Evolutionary conservation across 2,888 invertebrate species (phyloP), one percentile per base, ranked within the genome.

Genomic region (Pterostichus niger): DNA sequence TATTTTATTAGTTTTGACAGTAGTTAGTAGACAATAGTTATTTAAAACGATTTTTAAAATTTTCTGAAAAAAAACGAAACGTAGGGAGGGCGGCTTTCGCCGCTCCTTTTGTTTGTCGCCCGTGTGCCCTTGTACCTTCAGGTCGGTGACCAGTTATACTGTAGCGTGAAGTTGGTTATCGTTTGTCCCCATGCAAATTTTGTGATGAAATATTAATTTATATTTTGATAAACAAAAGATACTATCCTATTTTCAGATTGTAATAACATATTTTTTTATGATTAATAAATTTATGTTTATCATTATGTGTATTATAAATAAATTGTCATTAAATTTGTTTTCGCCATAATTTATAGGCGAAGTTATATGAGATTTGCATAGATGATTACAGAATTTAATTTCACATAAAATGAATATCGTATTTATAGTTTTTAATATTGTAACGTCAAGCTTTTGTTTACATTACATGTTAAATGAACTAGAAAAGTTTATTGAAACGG

Each of bases 131-230:
- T n/a, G n/a, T n/a, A n/a, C n/a, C n/a, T n/a, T n/a, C n/a, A n/a
- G n/a, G n/a, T n/a, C n/a, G 64, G 64, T 64, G 33, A 35, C 64
- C 64, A 49, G 33, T 6, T n/a, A 1, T 64, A 64, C 33, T 6
- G 6, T 64, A n/a, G n/a, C 64, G 64, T 64, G 64, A 64, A 6
- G n/a, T 13, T 64, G 64, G 64, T 64, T 64, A n/a, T 49, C 13
- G n/a, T 0, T 49, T 0, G 49, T 49, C n/a, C 3, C 24, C 1
- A 40, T 40, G 40, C 6, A 13, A 49, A 5, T 9, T n/a, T 7
- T n/a, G 64, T n/a, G 35, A n/a, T 49, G 64, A 6, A 35, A 35
- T 35, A 35, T 64, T 64, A 35, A 64, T 64, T 64, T 33, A 11
- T 64, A 2, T 59, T 49, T 59, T 59, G 31, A 64, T 13, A 35